These are phyloP conservation scores for Muricea muricata DNA, from an alignment of 92 coral and sea anemone genomes.

Conservation along the genomic window DNA sequence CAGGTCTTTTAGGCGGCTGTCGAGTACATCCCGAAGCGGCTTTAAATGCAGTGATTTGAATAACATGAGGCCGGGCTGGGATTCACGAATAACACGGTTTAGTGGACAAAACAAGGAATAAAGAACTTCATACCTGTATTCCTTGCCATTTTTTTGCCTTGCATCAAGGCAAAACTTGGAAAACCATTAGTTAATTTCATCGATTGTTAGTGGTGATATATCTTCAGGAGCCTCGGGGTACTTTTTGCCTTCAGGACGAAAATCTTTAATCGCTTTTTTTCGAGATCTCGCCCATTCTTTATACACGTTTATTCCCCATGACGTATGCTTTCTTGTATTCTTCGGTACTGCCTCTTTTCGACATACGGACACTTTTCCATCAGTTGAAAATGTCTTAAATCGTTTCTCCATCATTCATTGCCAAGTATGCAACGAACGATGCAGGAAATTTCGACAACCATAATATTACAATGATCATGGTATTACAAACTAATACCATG, in stretches of 20 bases:
- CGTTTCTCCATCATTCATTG: not conserved
- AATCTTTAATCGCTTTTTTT: conserved; percentile 7
- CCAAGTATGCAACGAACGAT: too few species aligned
- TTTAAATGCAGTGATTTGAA: not conserved
- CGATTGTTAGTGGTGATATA: not conserved
- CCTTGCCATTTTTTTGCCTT: conserved; percentile 10
- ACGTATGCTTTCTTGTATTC: conserved; percentile 7
- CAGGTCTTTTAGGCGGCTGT: not conserved
- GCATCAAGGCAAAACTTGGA: conserved; percentile 9
- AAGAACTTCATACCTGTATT: conserved; percentile 7
- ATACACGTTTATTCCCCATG: conserved; percentile 8
- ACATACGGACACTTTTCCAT: not conserved
- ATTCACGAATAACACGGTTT: conserved; percentile 1
- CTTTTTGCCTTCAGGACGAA: not conserved
- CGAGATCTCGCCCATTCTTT: conserved; percentile 5
- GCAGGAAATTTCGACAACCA: too few species aligned
- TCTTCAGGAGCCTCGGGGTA: not conserved
- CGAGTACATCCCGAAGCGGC: conserved; percentile 1
- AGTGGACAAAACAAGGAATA: conserved; percentile 8
- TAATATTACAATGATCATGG: too few species aligned
- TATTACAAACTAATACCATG: too few species aligned
- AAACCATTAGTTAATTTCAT: not conserved
- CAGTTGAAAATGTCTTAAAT: not conserved
- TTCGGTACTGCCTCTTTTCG: conserved; percentile 15
- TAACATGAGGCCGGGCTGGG: not conserved